Conservation (phyloP, 1,140 invertebrate genomes). For the Plodia interpunctella region DNA sequence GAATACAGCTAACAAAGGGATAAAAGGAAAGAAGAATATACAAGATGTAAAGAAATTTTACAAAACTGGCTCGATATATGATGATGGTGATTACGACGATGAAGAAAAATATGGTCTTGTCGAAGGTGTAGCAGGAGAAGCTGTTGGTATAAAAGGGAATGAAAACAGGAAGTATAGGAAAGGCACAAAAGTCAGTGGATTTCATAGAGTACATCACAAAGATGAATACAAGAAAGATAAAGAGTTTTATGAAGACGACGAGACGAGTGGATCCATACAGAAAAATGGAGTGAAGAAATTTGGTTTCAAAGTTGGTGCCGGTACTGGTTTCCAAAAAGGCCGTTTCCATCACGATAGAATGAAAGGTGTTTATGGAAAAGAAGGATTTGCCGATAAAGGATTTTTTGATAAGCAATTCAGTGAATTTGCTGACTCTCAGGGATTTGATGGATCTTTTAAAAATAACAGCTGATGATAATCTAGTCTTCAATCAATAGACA, state of each 20-base stretch:
- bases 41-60: conserved; percentile 67
- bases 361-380: conserved; percentile 64
- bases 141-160: conserved; percentile 62
- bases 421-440: conserved; percentile 69
- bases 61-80: conserved; percentile 51
- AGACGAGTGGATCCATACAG: conserved; percentile 79
- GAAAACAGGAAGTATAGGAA: conserved; percentile 78
- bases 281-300: conserved; percentile 77
- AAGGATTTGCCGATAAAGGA: conserved; percentile 75
- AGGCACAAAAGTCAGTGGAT: conserved; percentile 82
- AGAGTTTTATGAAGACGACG: conserved; percentile 82
- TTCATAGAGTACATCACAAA: conserved; percentile 83
- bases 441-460: conserved; percentile 67
- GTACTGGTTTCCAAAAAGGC: conserved; percentile 75
- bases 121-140: conserved; percentile 46
- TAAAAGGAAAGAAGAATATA: conserved; percentile 58
- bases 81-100: conserved; percentile 54
- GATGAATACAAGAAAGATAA: conserved; percentile 86
- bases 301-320: conserved; percentile 66
- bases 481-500: not conserved
- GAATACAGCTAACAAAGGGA: conserved; percentile 69
- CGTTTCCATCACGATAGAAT: conserved; percentile 72
- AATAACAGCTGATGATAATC: conserved; percentile 44
- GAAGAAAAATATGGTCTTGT: conserved; percentile 54
- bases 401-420: conserved; percentile 62